Conservation (phyloP, 2,797 vertebrate genomes). For the Hydrophis major region DNA sequence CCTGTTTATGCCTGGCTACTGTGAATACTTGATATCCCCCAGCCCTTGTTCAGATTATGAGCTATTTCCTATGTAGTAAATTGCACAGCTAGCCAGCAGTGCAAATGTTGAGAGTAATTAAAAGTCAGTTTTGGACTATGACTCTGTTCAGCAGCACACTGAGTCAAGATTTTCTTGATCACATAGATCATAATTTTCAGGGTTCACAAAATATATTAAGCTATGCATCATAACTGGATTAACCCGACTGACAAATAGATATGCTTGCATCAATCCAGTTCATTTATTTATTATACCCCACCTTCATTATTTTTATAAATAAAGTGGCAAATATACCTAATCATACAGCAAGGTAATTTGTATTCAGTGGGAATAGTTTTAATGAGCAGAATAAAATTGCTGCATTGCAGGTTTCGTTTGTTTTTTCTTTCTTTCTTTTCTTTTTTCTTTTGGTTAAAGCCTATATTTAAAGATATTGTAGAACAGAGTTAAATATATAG, state of each 20-base stretch:
- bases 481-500: background rate
- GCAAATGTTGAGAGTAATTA: background rate
- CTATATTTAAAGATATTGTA: background rate
- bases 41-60: slow-evolving; percentile 45
- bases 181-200: background rate
- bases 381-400: background rate
- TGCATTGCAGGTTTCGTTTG: background rate
- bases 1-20: slow-evolving; percentile 50
- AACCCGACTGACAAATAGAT: background rate
- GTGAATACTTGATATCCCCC: slow-evolving; percentile 5
- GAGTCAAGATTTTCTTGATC: background rate
- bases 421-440: background rate
- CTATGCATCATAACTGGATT: background rate
- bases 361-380: background rate
- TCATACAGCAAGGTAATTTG: background rate
- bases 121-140: background rate
- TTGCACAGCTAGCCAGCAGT: background rate
- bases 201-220: background rate
- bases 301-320: background rate
- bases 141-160: background rate
- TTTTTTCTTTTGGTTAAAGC: background rate
- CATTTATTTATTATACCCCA: background rate
- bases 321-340: background rate
- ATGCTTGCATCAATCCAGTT: background rate
- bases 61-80: background rate